These are phyloP conservation scores for Numida meleagris DNA, from an alignment of 2,113 vertebrate genomes.

Conservation along the genomic window DNA sequence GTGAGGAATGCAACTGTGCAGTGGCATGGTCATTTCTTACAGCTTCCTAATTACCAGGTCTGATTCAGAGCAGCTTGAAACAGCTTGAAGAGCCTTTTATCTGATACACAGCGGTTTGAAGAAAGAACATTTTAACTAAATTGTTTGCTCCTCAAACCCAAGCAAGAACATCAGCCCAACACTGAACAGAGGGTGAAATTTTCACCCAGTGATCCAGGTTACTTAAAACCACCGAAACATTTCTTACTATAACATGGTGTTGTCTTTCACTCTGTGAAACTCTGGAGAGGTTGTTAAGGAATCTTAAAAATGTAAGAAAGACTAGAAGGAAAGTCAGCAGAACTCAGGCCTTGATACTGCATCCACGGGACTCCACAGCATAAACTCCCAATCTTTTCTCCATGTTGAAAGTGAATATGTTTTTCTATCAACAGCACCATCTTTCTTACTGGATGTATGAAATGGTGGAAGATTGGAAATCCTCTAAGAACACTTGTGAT, in stretches of 20 bases:
- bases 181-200: background rate
- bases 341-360: background rate
- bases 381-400: background rate
- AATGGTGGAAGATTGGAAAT: background rate
- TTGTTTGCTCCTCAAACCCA: background rate
- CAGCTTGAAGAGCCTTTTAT: background rate
- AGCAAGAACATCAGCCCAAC: background rate
- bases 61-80: background rate
- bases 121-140: background rate
- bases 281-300: background rate
- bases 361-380: background rate
- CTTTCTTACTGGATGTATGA: background rate
- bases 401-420: rapidly evolving
- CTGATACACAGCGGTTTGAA: background rate
- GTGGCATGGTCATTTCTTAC: background rate
- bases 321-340: background rate
- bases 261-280: background rate
- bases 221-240: background rate
- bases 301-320: background rate
- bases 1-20: background rate
- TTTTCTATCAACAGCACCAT: background rate
- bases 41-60: background rate
- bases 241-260: background rate
- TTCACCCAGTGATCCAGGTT: background rate
- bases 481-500: background rate